These are phyloP conservation scores for Atta cephalotes DNA, from an alignment of 1,140 invertebrate species.

Conservation along the genomic window DNA sequence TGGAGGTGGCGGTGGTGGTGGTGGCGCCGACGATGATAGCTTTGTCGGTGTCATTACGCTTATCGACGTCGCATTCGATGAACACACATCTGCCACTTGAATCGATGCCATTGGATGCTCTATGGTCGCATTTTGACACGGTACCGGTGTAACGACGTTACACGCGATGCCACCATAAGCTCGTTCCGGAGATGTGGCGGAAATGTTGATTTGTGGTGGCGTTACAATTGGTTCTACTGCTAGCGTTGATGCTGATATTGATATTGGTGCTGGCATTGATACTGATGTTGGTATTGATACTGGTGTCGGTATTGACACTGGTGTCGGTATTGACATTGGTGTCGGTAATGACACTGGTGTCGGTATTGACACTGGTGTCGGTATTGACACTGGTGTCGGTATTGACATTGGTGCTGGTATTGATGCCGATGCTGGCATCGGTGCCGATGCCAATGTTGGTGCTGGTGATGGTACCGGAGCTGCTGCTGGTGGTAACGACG, in stretches of 20 bases:
- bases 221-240: constrained; percentile 61
- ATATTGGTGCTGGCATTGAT: background rate
- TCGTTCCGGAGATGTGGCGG: constrained; percentile 69
- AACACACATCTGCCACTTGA: constrained; percentile 71
- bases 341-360: background rate
- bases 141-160: constrained; percentile 70
- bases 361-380: too few relatives aligned
- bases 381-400: background rate
- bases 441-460: constrained; percentile 13
- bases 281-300: background rate
- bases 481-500: constrained; percentile 2
- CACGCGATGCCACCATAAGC: constrained; percentile 72
- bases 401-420: background rate
- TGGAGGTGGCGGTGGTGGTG: constrained; percentile 23
- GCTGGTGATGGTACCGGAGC: constrained; percentile 28
- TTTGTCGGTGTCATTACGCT: constrained; percentile 70
- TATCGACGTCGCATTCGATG: constrained; percentile 46
- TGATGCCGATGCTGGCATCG: background rate
- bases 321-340: background rate
- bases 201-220: constrained; percentile 72
- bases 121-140: constrained; percentile 62
- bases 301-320: background rate
- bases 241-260: constrained; percentile 14
- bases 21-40: constrained; percentile 38
- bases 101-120: constrained; percentile 73